Evolutionary conservation across 23 tunicate genomes (phyloP), one percentile per base, ranked within the genome.

Genomic region (Diplosoma virens): DNA sequence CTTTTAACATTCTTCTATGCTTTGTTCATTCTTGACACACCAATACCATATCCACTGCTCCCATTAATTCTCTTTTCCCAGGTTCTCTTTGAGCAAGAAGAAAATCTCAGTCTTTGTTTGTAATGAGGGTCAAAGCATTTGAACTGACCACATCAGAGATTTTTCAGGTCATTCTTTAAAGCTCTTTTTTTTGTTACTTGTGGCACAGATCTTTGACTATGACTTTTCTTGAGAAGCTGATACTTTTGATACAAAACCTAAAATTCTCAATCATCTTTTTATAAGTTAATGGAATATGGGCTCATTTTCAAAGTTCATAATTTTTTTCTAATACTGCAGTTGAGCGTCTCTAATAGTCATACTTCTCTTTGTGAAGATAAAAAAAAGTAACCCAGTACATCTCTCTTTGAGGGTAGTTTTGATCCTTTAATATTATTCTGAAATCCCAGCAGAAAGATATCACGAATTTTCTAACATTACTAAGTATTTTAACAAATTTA

Each of bases 11-110:
- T 20, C 25, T 56, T 56, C 63, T 11, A 56, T 56, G 63, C 63
- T 56, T 25, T 56, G 63, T 56, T 56, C 24, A 25, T 56, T 56
- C 63, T 56, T 56, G n/a, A n/a, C n/a, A n/a, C n/a, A n/a, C n/a
- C n/a, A n/a, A n/a, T n/a, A n/a, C n/a, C n/a, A n/a, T n/a, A n/a
- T n/a, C n/a, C n/a, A n/a, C n/a, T n/a, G n/a, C n/a, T n/a, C n/a
- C n/a, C n/a, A n/a, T n/a, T n/a, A n/a, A n/a, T n/a, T n/a, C n/a
- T n/a, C n/a, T n/a, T n/a, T n/a, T n/a, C n/a, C n/a, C 63, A 14
- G 17, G 63, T 4, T 25, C 50, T 14, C 50, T 41, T 41, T 41
- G 50, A 41, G 9, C 50, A 41, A 41, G 50, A 41, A 41, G 50
- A 41, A 7, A 41, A 41, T 41, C 50, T 14, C 50, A 14, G 50